A percentile compares a stretch with the other conserved stretches of the same genome.
Conservation (phyloP, 2,113 vertebrate species). For the Anoura caudifer region DNA sequence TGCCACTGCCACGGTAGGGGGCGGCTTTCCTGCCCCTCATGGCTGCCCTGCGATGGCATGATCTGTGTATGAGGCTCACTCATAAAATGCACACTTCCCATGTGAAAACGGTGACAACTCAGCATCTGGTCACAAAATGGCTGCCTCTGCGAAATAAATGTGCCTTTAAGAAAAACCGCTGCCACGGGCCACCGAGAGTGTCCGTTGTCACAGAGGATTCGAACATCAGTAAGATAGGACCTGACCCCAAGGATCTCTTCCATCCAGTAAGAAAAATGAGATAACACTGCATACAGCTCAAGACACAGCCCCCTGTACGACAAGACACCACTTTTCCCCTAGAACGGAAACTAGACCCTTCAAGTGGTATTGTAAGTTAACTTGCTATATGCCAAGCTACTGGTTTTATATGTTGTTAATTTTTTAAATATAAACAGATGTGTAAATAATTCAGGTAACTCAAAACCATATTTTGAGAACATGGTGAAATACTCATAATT, state of each 20-base stretch:
- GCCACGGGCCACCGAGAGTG: not conserved
- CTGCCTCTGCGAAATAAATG: conserved; percentile 4
- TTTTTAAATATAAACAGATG: not conserved
- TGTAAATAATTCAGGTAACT: not conserved
- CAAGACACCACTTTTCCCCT: not conserved
- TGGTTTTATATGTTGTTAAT: not conserved
- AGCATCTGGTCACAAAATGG: not conserved
- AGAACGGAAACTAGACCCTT: not conserved
- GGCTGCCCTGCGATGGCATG: not conserved
- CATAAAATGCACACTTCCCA: not conserved
- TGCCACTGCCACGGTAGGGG: no score
- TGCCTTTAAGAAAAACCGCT: not conserved
- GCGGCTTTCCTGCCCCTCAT: not conserved
- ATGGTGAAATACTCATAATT: not conserved
- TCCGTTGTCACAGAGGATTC: not conserved
- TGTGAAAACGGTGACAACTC: not conserved
- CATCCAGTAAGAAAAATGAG: not conserved
- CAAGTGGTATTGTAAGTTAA: not conserved
- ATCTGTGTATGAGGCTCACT: not conserved
- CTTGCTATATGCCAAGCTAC: not conserved
- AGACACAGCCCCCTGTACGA: not conserved
- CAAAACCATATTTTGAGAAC: not conserved
- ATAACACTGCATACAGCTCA: not conserved
- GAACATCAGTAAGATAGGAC: not conserved
- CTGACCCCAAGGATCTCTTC: not conserved